A percentile compares a stretch with the other conserved stretches of the same genome.
phyloP scores from a whole-genome alignment of 2,888 invertebrate species.

The Vannuccia rotundouncinata region DNA sequence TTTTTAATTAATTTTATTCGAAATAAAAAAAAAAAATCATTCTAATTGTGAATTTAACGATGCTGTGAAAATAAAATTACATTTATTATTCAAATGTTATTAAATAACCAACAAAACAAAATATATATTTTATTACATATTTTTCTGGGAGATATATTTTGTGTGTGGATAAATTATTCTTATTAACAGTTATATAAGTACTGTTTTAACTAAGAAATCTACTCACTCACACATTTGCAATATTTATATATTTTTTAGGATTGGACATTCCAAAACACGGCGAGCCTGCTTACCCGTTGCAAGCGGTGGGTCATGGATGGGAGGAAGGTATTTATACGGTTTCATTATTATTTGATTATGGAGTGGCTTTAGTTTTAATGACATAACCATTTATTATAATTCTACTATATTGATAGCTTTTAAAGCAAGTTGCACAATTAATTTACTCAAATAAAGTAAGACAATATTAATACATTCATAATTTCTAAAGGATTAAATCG shows the following conservation, averaged over 20 bases:
- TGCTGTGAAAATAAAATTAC: too few relatives aligned
- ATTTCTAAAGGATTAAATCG: too few relatives aligned
- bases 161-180: neutral
- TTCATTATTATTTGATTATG: neutral
- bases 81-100: neutral
- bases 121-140: neutral
- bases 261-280: constrained; percentile 54
- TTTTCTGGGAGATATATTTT: neutral
- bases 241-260: too few relatives aligned
- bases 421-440: too few relatives aligned
- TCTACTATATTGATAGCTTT: too few relatives aligned
- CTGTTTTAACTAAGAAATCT: too few relatives aligned
- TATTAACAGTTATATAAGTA: neutral
- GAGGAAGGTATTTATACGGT: constrained; percentile 11
- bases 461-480: too few relatives aligned
- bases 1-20: constrained; percentile 44
- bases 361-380: neutral
- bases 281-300: constrained; percentile 54
- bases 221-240: too few relatives aligned
- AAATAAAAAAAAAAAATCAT: neutral
- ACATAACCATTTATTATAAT: too few relatives aligned
- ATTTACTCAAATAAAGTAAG: too few relatives aligned
- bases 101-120: neutral
- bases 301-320: constrained; percentile 44
- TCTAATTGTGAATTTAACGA: neutral